Percentiles rank a stretch among this genome's conserved stretches.
Evolutionary conservation across 1,140 invertebrate genomes (phyloP).

Genomic region (Venturia canescens): DNA sequence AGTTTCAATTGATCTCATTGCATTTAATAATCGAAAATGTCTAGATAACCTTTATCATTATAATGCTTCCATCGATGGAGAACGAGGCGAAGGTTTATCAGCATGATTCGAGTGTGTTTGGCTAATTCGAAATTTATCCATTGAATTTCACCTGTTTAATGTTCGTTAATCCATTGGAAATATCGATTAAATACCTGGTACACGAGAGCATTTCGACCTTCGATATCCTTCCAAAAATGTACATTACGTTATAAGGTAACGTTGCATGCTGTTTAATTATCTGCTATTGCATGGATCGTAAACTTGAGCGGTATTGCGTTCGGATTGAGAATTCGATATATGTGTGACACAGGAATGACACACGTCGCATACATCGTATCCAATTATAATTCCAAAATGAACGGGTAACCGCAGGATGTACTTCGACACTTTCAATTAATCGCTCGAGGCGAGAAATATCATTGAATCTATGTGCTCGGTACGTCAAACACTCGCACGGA

Average conservation of each 20-base stretch:
- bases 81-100: not conserved
- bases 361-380: not conserved
- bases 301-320: not conserved
- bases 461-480: not conserved
- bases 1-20: not conserved
- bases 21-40: not conserved
- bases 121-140: not conserved
- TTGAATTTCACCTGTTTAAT: not conserved
- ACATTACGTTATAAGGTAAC: not conserved
- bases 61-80: not conserved
- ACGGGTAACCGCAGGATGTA: not conserved
- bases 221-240: not conserved
- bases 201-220: not conserved
- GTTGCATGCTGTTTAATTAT: not conserved
- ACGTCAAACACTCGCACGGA: not conserved
- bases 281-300: conserved; percentile 15
- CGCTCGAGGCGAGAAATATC: not conserved
- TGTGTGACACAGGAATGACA: not conserved
- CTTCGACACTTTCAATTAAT: conserved; percentile 21
- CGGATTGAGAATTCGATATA: not conserved
- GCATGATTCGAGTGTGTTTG: not conserved
- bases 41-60: not conserved
- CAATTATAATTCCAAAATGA: conserved; percentile 11
- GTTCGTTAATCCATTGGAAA: not conserved
- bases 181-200: not conserved